Percentiles rank a stretch among this genome's conserved stretches.
These are phyloP conservation scores for Caenorhabditis panamensis DNA, from an alignment of 2,888 invertebrate species.

Conservation along the genomic window DNA sequence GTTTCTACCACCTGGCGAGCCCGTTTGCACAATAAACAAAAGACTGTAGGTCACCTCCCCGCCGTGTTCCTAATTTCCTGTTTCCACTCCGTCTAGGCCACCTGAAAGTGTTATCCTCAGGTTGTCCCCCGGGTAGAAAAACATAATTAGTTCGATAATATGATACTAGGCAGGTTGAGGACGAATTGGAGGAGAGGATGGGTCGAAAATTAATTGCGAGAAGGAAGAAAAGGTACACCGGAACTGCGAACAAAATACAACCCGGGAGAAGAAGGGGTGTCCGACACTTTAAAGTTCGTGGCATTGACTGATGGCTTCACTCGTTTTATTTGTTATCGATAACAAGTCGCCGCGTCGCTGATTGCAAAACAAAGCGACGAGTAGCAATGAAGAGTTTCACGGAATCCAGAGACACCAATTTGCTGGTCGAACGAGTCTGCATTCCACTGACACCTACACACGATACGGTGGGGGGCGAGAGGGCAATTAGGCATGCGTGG, in stretches of 20 bases:
- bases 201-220: conserved; percentile 46
- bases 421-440: conserved; percentile 12
- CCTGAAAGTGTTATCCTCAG: conserved; percentile 26
- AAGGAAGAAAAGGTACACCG: conserved; percentile 30
- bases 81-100: conserved; percentile 7
- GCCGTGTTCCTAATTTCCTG: background rate
- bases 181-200: conserved; percentile 11
- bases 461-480: background rate
- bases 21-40: conserved; percentile 42
- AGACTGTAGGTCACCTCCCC: conserved; percentile 1
- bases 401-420: background rate
- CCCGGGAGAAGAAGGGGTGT: conserved; percentile 1
- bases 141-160: conserved; percentile 58
- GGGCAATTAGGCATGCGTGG: conserved; percentile 20
- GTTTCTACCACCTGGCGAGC: conserved; percentile 27
- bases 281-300: conserved; percentile 25
- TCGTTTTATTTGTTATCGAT: conserved; percentile 9
- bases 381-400: background rate
- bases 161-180: conserved; percentile 50
- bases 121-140: conserved; percentile 35
- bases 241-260: conserved; percentile 41
- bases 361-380: background rate
- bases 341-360: background rate
- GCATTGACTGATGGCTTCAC: background rate
- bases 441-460: conserved; percentile 45